Evolutionary conservation across 1,140 invertebrate species (phyloP).

Genomic region (Temnothorax nylanderi): DNA sequence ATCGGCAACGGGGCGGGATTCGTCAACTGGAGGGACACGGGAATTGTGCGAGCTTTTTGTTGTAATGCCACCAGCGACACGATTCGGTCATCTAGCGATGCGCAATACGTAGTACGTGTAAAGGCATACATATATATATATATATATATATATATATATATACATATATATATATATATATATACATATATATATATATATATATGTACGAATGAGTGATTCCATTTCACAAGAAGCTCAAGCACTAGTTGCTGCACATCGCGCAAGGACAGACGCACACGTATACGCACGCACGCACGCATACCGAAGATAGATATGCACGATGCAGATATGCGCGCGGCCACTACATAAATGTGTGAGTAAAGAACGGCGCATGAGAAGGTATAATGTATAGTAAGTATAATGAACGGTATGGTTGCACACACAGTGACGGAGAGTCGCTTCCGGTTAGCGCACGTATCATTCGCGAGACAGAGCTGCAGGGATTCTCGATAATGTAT

Average conservation of each 20-base stretch:
- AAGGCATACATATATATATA: conserved; percentile 30
- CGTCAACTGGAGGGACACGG: conserved; percentile 13
- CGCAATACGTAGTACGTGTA: conserved; percentile 44
- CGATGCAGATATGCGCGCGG: conserved; percentile 71
- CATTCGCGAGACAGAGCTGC: conserved; percentile 27
- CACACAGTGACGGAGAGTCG: conserved; percentile 50
- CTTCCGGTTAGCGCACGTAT: conserved; percentile 33
- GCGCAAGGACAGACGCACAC: conserved; percentile 66
- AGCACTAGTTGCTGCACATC: conserved; percentile 77
- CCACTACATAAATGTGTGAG: conserved; percentile 71
- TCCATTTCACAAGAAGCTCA: conserved; percentile 74
- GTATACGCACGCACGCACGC: conserved; percentile 63
- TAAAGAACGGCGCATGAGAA: conserved; percentile 65
- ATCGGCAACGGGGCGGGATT: conserved; percentile 12
- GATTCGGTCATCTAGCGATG: conserved; percentile 67
- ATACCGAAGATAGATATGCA: conserved; percentile 67
- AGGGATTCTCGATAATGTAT: conserved; percentile 12
- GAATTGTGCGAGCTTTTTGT: conserved; percentile 48
- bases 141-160: background rate
- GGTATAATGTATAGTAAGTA: conserved; percentile 35
- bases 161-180: background rate
- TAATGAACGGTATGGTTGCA: conserved; percentile 52
- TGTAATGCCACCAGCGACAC: conserved; percentile 59
- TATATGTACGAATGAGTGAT: background rate
- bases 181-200: background rate